Base-by-base conservation (phyloP, 2,888 invertebrate species). In the Monochamus alternatus region DNA sequence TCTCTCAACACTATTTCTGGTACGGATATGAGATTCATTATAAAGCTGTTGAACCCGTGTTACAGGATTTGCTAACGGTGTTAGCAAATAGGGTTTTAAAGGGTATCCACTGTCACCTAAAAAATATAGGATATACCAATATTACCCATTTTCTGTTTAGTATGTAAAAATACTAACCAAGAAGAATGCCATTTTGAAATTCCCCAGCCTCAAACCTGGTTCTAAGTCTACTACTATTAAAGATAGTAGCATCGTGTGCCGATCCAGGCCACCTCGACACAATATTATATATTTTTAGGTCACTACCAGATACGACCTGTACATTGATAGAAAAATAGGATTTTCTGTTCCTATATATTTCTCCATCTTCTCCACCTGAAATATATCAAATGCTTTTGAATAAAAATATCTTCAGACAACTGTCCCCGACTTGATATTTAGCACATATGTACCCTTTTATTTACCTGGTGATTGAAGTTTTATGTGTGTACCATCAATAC, bases 81-180 rank as follows among this genome's bases (percentile, higher is more conserved):
- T 77, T 10, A 77, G 59, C 59, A 77, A 72, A 31, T 75, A 77
- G 1, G 78, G 75, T 69, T 77, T 80, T 43, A 82, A 65, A 7
- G 82, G 80, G 58, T 82, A 82, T 47, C 81, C 82, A 77, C 80
- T 82, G 59, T 82, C 81, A 59, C 80, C 81, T 75, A 62, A 47
- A 72, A 66, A 75, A 58, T 60, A 38, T 66, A 22, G 22, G 22
- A 22, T 22, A 22, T 22, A 22, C 22, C 22, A 22, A 22, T 22
- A 22, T 22, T 22, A 22, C 1, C 22, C 22, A 22, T 22, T 22
- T 22, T 22, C 22, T 22, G 22, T 22, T 22, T 22, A 22, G 59
- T 67, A 38, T 64, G 65, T 32, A 8, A 12, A 71, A n/a, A 52
- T 76, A 66, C 51, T n/a, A 69, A 76, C 76, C 76, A 52, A 76